phyloP scores from a whole-genome alignment of 2,113 vertebrate species.

The Thermophis baileyi region DNA sequence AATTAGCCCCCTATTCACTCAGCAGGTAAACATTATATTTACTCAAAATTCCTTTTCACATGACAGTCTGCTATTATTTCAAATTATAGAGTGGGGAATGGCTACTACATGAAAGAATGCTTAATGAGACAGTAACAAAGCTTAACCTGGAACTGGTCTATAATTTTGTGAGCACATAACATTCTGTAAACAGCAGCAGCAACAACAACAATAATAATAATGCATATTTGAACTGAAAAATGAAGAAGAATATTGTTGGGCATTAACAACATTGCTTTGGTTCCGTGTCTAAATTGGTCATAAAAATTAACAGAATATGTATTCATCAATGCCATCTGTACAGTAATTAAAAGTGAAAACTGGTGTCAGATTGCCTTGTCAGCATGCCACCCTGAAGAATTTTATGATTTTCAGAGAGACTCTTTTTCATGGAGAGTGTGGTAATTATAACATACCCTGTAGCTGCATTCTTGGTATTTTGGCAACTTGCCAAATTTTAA shows the following conservation, averaged over 20 bases:
- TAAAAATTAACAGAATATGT: constrained; percentile 74
- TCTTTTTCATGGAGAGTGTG: constrained; percentile 57
- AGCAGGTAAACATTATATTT: neutral
- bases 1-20: neutral
- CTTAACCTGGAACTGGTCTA: constrained; percentile 34
- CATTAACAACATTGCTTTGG: constrained; percentile 58
- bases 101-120: constrained; percentile 12
- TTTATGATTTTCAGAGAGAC: constrained; percentile 62
- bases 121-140: constrained; percentile 19
- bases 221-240: constrained; percentile 51
- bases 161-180: constrained; percentile 50
- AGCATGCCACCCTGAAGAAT: constrained; percentile 68
- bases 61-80: constrained; percentile 23
- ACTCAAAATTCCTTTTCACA: neutral
- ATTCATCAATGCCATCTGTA: constrained; percentile 75
- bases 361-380: constrained; percentile 72
- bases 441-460: constrained; percentile 75
- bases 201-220: neutral
- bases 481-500: constrained; percentile 70
- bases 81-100: constrained; percentile 20
- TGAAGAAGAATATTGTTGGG: constrained; percentile 50
- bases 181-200: constrained; percentile 17
- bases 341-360: constrained; percentile 82
- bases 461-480: constrained; percentile 47
- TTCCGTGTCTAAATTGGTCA: constrained; percentile 67